Base-by-base conservation (phyloP, 2,888 invertebrate species). In the Tinea pellionella region DNA sequence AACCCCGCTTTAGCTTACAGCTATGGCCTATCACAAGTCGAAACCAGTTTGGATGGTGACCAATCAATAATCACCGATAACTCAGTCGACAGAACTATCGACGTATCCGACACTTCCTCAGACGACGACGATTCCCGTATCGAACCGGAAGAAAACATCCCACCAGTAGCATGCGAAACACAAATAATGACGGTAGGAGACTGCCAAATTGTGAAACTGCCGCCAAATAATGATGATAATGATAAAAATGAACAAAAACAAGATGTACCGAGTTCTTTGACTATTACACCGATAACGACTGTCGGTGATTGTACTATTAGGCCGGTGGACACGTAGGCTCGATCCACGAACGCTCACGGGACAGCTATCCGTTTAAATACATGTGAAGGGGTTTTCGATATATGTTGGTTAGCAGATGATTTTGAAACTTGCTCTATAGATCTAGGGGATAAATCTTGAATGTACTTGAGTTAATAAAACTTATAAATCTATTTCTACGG, bases 131-230 rank as follows among this genome's bases (percentile, higher is more conserved):
- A 65, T 61, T 71, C 73, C 0, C 68, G 78, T 29, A 71, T 74
- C 2, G 84, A 83, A 8, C 69, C 75, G 0, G 84, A 83, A 1
- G 85, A 24, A 6, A 24, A 85, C 0, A 74, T 75, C 0, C 80
- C 80, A 0, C 67, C 79, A 0, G 77, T 74, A 1, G 80, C 73
- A 47, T 69, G 77, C 68, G 84, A 84, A n/a, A 77, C 84, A 1
- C 84, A 81, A 61, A 80, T 86, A 57, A 81, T 88, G 82, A 88
- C 85, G n/a, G 86, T 87, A 1, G 88, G 88, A 4, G 88, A 88
- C 71, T 87, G 88, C 64, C 88, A 88, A 70, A 88, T 87, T 56
- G 84, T 87, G 32, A 88, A 87, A 62, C 77, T 87, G 3, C 84
- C 85, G 13, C 73, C 80, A 7, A 71, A 65, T 18, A 70, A 66